Base-by-base conservation (phyloP, 2,888 invertebrate species). In the Pollenia griseotomentosa region DNA sequence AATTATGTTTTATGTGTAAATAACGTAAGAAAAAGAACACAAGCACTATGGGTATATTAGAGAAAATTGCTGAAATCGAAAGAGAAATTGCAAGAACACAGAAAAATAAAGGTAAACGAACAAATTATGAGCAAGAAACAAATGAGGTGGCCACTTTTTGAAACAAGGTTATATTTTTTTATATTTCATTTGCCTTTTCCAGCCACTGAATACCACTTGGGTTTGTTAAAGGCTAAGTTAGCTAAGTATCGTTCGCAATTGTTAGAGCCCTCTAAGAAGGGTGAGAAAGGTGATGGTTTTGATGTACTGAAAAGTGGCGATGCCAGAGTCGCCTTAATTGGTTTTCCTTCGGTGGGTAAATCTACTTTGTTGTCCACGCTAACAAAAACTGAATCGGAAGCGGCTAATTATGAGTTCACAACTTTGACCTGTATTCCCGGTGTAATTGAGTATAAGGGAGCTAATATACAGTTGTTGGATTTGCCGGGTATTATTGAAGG, bases 401-500 rank as follows among this genome's bases (percentile, higher is more conserved):
- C 98, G 2, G 99, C 99, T 1, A 97, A 97, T 86, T 99, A 99
- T 93, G 99, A 99, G 94, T 99, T 99, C 94, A 99, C 99, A 88
- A 99, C 99, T 0, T 94, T 99, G 83, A 99, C 99, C 10, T 99
- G 99, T 94, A 99, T 99, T 91, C 99, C 99, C 4, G 99, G 99
- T 74, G 99, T 99, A 2, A 99, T 99, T 88, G 98, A 99, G 93
- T 99, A 99, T 93, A 97, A 99, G 92, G 99, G 99, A 63, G 99
- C 99, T 53, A 99, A 99, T 92, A 99, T 99, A 92, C 99, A 99
- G 93, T 94, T 99, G 88, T 95, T 99, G 0, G 99, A 99, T 95
- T 95, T 99, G 92, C 99, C 99, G 83, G 99, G 99, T 92, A 99
- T 99, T 93, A 99, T 99, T 93, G 99, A 99, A 95, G 99, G 99